phyloP scores from a whole-genome alignment of 2,797 vertebrate genomes.

The Lagodon rhomboides region DNA sequence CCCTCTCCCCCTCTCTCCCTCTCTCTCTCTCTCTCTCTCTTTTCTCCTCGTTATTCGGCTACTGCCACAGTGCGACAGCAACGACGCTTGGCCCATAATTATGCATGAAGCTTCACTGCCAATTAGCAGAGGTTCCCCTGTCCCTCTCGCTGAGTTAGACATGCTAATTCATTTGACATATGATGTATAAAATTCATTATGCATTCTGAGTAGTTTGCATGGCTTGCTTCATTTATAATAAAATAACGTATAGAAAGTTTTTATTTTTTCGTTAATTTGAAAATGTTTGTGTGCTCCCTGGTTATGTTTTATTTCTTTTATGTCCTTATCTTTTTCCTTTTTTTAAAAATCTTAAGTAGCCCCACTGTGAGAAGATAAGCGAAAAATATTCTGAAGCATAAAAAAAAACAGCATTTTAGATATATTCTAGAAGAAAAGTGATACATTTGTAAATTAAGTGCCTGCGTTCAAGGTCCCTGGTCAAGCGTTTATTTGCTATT shows the following conservation, averaged over 20 bases:
- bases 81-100: slow-evolving; percentile 87
- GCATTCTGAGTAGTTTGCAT: slow-evolving; percentile 89
- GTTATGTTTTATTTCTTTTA: slow-evolving; percentile 22
- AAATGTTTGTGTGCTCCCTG: slow-evolving; percentile 50
- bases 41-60: slow-evolving; percentile 83
- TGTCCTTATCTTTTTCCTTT: slow-evolving; percentile 37
- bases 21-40: slow-evolving; percentile 61
- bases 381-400: slow-evolving; percentile 30
- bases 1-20: slow-evolving; percentile 43
- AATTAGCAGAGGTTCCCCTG: slow-evolving; percentile 89
- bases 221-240: slow-evolving; percentile 87
- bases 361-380: slow-evolving; percentile 10
- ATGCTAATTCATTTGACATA: slow-evolving; percentile 90
- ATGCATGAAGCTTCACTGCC: slow-evolving; percentile 89
- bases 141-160: slow-evolving; percentile 89
- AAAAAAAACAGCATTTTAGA: slow-evolving; percentile 25
- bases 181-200: slow-evolving; percentile 91
- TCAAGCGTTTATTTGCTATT: slow-evolving; percentile 29
- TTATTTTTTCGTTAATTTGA: slow-evolving; percentile 48
- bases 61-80: slow-evolving; percentile 83
- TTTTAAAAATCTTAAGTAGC: slow-evolving; percentile 12
- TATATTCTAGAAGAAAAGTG: slow-evolving; percentile 23
- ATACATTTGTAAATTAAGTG: slow-evolving; percentile 42
- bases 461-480: background rate
- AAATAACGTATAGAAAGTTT: slow-evolving; percentile 78